These are phyloP conservation scores for Meloidogyne hapla DNA, from an alignment of 1,140 invertebrate species.

Conservation along the genomic window DNA sequence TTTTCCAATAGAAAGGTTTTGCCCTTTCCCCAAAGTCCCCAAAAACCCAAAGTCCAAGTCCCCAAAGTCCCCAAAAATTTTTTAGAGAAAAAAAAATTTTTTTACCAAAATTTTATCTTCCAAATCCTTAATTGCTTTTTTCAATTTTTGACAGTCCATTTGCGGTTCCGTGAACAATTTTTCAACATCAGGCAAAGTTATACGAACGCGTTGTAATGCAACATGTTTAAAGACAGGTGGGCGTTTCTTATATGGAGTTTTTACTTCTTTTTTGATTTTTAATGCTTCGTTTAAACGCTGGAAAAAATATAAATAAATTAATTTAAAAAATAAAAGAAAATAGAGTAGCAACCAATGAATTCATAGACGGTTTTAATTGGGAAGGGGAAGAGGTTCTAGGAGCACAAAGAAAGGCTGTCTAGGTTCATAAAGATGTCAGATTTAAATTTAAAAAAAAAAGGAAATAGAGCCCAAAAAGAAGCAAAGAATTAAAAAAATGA, in stretches of 20 bases:
- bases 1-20: too few species aligned
- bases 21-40: too few species aligned
- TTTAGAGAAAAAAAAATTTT: not conserved
- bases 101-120: slow-evolving; percentile 1
- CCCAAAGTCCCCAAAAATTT: not conserved
- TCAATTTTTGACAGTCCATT: not conserved
- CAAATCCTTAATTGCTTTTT: not conserved
- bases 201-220: not conserved
- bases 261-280: not conserved
- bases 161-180: not conserved
- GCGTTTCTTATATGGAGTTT: not conserved
- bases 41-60: too few species aligned
- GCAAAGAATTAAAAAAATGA: too few species aligned
- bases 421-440: too few species aligned
- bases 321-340: not conserved
- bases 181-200: not conserved
- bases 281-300: not conserved
- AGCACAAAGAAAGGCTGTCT: too few species aligned
- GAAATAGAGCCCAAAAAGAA: too few species aligned
- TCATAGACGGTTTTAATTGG: too few species aligned
- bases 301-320: not conserved
- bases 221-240: not conserved
- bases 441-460: not conserved
- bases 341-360: too few species aligned
- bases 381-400: too few species aligned